Base-by-base conservation (phyloP, 2,888 invertebrate genomes). In the Omphaloscelis lunosa region DNA sequence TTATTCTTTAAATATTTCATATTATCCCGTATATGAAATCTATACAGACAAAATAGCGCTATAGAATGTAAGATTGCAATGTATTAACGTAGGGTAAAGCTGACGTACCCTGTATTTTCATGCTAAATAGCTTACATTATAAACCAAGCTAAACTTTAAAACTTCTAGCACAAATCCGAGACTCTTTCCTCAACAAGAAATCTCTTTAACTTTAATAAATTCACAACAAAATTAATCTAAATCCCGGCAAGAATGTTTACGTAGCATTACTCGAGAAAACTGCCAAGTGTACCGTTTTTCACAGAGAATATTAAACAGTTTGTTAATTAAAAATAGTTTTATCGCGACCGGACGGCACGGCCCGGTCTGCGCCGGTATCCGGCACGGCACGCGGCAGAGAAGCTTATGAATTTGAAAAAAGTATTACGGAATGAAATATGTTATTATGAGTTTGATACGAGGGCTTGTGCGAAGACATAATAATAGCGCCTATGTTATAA, bases 301-400 rank as follows among this genome's bases (percentile, higher is more conserved):
- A 87, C 77, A 79, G 78, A 85, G 90, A 88, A 91, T 88, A 89
- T 90, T 87, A 91, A 89, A 88, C 83, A 86, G 77, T 80, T 79
- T 75, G 75, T 80, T 90, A 89, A 91, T 91, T 91, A 89, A 90
- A 90, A 88, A 89, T 90, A 86, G 86, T 89, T 89, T 83, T 79
- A 79, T 75, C 81, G 68, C 51, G 39, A 56, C 53, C 71, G 62
- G 75, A 71, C 59, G 75, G 70, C 69, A 41, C 53, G 53, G 53
- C 27, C 23, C 45, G 68, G 61, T n/a, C 68, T 65, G 77, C 82
- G 82, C 74, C 39, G 67, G 73, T 0, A 71, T 69, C 82, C 71
- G 82, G 74, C 59, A 53, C 72, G 73, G 67, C 39, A 53, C 45
- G 62, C 59, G 74, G 48, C 59, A 34, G 41, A 15, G 51, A 69